Conservation (phyloP, 1,140 invertebrate species). For the Helicoverpa zea region DNA sequence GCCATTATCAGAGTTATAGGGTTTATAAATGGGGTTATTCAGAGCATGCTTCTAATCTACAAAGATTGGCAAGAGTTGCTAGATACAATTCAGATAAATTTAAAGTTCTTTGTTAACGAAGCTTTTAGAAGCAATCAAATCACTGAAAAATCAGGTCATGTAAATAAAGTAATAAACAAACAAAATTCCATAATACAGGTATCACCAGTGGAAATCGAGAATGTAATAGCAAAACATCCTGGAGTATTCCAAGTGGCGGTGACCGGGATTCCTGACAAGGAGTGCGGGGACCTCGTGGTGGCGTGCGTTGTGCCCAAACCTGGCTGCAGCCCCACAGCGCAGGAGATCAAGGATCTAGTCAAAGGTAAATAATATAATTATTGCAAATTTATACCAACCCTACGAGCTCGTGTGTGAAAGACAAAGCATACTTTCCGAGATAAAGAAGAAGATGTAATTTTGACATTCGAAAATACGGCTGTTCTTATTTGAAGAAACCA, state of each 20-base stretch:
- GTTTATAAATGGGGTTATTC: too few relatives aligned
- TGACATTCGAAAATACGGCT: too few relatives aligned
- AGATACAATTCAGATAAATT: neutral
- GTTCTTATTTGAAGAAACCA: too few relatives aligned
- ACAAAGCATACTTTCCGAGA: too few relatives aligned
- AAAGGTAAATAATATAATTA: slow-evolving; percentile 45
- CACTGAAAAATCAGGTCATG: too few relatives aligned
- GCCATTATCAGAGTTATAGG: too few relatives aligned
- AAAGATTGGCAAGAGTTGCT: too few relatives aligned
- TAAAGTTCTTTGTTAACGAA: too few relatives aligned
- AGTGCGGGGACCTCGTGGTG: slow-evolving; percentile 88
- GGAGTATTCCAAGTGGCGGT: slow-evolving; percentile 90
- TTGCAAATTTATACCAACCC: neutral
- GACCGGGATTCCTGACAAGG: slow-evolving; percentile 88
- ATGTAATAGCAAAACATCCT: slow-evolving; percentile 88
- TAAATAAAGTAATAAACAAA: neutral
- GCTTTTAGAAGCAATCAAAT: too few relatives aligned
- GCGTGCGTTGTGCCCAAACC: slow-evolving; percentile 88
- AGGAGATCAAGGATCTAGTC: slow-evolving; percentile 79
- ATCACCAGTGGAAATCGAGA: slow-evolving; percentile 88
- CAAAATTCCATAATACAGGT: slow-evolving; percentile 57
- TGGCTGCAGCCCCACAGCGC: slow-evolving; percentile 67
- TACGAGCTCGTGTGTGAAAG: neutral
- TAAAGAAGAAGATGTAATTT: too few relatives aligned
- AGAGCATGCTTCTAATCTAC: too few relatives aligned